Base-by-base conservation (phyloP, 64 coral and sea anemone genomes). In the Montipora capricornis region DNA sequence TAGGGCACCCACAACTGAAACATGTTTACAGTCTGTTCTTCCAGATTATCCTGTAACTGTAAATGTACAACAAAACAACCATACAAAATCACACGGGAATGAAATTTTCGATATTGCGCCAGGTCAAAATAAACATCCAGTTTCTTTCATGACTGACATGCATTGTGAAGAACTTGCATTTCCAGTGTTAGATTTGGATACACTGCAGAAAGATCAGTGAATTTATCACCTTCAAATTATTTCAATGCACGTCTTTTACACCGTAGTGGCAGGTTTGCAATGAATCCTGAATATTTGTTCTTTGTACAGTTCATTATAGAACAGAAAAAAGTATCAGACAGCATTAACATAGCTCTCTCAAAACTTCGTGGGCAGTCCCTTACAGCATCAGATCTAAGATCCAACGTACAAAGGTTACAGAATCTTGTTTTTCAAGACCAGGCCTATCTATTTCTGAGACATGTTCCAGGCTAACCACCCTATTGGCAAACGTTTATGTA, bases 301-400 rank as follows among this genome's bases (percentile, higher is more conserved):
- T 92, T 92, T 92, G 80, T 70, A 20, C 90, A 92, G n/a, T 85
- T 92, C 58, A 85, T 92, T 50, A 92, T 84, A 55, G 90, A 92
- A 64, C 90, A 92, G 70, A 91, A 91, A 61, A 91, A 83, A 82
- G 89, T 91, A 48, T 91, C 78, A n/a, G 89, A 91, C 51, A 91
- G 90, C 20, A 91, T 91, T 17, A 92, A 92, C 75, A 90, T 90
- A 68, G 89, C 89, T 49, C 61, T 90, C 6, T 81, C 44, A 81
- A 91, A 91, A 73, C 37, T 91, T 73, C 66, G 66, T 80, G 77
- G 89, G 6, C 89, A 82, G 47, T 50, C 78, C 19, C 64, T 91
- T 45, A 91, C 77, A 20, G 89, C 89, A 57, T 80, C 89, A 91
- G 49, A 64, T 61, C 20, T 91, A 12, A 68, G 66, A 68, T 82